Conservation (phyloP, 2,888 invertebrate species). For the Notocelia uddmanniana region DNA sequence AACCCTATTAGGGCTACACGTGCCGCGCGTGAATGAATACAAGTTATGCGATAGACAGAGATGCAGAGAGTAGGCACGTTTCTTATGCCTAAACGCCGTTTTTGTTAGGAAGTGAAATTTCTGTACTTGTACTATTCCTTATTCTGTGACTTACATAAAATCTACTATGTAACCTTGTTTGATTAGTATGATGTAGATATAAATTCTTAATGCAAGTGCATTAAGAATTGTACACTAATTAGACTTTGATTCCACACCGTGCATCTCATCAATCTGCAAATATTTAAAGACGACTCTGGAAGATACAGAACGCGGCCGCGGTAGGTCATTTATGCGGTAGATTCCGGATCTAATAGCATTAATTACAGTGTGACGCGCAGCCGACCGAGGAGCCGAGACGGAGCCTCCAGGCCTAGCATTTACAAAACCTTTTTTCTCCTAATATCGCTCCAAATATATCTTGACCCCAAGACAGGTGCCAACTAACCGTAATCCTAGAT, state of each 20-base stretch:
- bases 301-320: slow-evolving; percentile 34
- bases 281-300: slow-evolving; percentile 19
- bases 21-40: too few relatives aligned
- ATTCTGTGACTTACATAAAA: too few relatives aligned
- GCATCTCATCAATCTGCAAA: slow-evolving; percentile 19
- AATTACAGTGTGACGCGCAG: slow-evolving; percentile 71
- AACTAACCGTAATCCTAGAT: background rate
- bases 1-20: too few relatives aligned
- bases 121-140: too few relatives aligned
- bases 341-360: slow-evolving; percentile 81
- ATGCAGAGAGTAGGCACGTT: too few relatives aligned
- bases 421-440: slow-evolving; percentile 6
- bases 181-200: too few relatives aligned
- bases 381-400: slow-evolving; percentile 60
- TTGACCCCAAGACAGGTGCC: background rate
- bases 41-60: too few relatives aligned
- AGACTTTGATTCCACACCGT: background rate
- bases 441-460: background rate
- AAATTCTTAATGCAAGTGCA: too few relatives aligned
- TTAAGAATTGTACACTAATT: background rate
- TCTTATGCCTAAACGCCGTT: too few relatives aligned
- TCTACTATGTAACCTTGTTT: too few relatives aligned
- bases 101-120: too few relatives aligned
- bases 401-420: slow-evolving; percentile 23
- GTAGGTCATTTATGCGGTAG: slow-evolving; percentile 70